Percentiles rank a stretch among this genome's conserved stretches.
Conservation (phyloP, 2,113 vertebrate genomes). For the Myocastor coypus region DNA sequence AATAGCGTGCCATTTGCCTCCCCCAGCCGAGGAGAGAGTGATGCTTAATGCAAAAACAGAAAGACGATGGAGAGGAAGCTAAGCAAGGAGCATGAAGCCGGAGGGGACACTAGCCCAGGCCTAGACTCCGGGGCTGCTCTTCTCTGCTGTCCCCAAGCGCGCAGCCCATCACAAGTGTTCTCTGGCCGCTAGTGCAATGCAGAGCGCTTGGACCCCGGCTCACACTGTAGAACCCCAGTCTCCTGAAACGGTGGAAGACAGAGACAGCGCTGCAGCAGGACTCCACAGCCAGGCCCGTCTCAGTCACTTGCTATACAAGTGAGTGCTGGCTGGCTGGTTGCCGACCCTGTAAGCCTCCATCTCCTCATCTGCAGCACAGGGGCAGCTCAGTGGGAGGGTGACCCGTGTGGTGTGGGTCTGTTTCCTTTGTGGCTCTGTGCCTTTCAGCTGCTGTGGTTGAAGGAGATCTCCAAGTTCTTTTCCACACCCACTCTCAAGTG, state of each 20-base stretch:
- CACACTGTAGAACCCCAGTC: background rate
- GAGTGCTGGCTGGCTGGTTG: background rate
- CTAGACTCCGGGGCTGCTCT: rapidly evolving
- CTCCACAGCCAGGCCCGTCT: background rate
- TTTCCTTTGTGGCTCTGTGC: too few species aligned
- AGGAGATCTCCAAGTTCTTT: background rate
- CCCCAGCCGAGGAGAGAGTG: background rate
- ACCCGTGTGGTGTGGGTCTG: background rate
- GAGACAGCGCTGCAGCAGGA: background rate
- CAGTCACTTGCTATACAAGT: background rate
- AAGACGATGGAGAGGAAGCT: background rate
- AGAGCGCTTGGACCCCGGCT: rapidly evolving
- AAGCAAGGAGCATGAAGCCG: background rate
- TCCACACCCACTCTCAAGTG: background rate
- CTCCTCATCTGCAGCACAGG: background rate
- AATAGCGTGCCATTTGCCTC: background rate
- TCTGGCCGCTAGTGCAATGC: background rate
- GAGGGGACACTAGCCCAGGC: background rate
- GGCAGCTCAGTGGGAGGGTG: background rate
- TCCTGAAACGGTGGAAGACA: too few species aligned
- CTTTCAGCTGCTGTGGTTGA: background rate
- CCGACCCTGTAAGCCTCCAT: background rate
- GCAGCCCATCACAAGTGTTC: rapidly evolving
- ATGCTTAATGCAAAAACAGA: background rate
- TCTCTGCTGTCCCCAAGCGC: rapidly evolving